Percentiles rank a stretch among this genome's conserved stretches.
Evolutionary conservation across 2,797 vertebrate genomes (phyloP).

Genomic region (Halcyon badia): DNA sequence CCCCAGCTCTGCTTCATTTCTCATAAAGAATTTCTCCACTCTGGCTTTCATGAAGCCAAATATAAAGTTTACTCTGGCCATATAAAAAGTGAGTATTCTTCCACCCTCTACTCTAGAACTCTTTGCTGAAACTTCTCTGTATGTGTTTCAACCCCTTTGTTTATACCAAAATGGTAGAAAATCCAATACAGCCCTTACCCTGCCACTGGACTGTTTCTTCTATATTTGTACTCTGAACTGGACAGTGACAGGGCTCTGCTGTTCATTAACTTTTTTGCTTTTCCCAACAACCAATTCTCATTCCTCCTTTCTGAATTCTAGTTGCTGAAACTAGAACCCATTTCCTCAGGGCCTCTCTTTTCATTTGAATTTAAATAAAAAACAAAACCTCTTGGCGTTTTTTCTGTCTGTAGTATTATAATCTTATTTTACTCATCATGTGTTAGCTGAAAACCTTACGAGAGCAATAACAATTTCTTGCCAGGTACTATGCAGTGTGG

Average conservation of each 20-base stretch:
- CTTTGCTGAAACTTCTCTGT: background rate
- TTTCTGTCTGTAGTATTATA: background rate
- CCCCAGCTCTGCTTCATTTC: background rate
- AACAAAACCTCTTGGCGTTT: background rate
- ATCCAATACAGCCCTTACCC: background rate
- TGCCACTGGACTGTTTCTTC: background rate
- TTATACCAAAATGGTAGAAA: background rate
- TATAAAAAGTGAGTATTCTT: background rate
- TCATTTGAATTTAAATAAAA: background rate
- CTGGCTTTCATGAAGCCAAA: background rate
- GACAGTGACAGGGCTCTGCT: background rate
- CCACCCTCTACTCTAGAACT: background rate
- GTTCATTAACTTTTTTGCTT: background rate
- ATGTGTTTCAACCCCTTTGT: background rate
- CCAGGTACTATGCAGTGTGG: background rate
- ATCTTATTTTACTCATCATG: background rate
- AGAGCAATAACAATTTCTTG: background rate
- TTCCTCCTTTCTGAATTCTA: background rate
- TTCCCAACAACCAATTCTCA: background rate
- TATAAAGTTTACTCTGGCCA: background rate
- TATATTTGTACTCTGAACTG: background rate
- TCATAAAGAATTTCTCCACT: background rate
- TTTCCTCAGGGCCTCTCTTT: background rate
- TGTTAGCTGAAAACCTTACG: background rate
- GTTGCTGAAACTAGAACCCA: background rate